Percentiles rank a stretch among this genome's conserved stretches.
Conservation (phyloP, 2,888 invertebrate genomes). For the Drepana falcataria region DNA sequence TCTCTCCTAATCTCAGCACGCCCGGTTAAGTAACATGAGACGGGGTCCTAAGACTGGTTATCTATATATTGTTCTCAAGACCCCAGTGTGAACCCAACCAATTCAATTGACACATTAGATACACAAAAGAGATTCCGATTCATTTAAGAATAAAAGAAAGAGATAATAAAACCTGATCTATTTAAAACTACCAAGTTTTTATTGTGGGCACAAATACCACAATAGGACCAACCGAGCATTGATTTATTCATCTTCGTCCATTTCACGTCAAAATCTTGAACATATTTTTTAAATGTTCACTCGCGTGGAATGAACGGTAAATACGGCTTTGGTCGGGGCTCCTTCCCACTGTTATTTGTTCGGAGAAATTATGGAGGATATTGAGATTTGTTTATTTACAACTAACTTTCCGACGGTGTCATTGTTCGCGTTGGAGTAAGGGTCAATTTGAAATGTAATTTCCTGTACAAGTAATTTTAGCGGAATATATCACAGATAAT, state of each 20-base stretch:
- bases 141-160: neutral
- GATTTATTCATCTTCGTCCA: constrained; percentile 39
- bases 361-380: neutral
- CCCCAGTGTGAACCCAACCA: neutral
- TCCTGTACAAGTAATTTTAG: too few species aligned
- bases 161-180: neutral
- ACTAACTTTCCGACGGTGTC: too few species aligned
- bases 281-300: constrained; percentile 34
- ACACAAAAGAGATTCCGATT: neutral
- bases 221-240: constrained; percentile 31
- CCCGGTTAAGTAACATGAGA: too few species aligned
- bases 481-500: too few species aligned
- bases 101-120: neutral
- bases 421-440: too few species aligned
- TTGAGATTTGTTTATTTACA: neutral
- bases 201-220: constrained; percentile 19
- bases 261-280: constrained; percentile 31
- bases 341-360: neutral
- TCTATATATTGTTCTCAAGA: neutral
- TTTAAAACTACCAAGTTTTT: neutral
- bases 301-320: constrained; percentile 45
- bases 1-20: too few species aligned
- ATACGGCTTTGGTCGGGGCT: constrained; percentile 25
- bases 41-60: too few species aligned
- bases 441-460: too few species aligned